phyloP scores from a whole-genome alignment of 2,113 vertebrate species.

The Lophotis ruficrista region DNA sequence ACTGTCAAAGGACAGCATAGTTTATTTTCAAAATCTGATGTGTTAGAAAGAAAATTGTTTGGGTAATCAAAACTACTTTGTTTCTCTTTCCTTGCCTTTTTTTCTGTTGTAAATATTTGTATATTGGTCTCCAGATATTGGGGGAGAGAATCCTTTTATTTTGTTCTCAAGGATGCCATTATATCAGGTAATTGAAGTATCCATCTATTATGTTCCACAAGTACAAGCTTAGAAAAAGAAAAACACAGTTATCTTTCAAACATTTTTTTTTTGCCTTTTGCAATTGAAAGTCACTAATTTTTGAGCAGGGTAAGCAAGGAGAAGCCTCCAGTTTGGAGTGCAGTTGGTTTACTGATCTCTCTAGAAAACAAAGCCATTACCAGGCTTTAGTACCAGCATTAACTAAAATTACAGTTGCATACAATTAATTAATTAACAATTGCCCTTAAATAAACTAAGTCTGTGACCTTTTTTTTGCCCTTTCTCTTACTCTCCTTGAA shows the following conservation, averaged over 20 bases:
- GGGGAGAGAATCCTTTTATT: neutral
- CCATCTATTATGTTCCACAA: slow-evolving; percentile 39
- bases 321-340: neutral
- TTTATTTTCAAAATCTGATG: slow-evolving; percentile 47
- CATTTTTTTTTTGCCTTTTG: neutral
- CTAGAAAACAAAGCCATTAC: neutral
- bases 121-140: slow-evolving; percentile 35
- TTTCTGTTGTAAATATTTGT: slow-evolving; percentile 71
- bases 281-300: neutral
- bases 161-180: slow-evolving; percentile 48
- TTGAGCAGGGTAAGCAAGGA: neutral
- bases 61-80: neutral
- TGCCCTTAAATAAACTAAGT: neutral
- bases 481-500: neutral
- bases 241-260: slow-evolving; percentile 34
- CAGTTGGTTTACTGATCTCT: neutral
- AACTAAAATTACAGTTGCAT: neutral
- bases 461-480: neutral
- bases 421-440: neutral
- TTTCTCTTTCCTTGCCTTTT: slow-evolving; percentile 61
- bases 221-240: slow-evolving; percentile 42
- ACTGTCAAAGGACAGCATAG: neutral
- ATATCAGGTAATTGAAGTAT: slow-evolving; percentile 44
- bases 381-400: neutral
- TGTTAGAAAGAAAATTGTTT: slow-evolving; percentile 17